Conservation (phyloP, 1,140 invertebrate species). For the Anagrus nilaparvatae region DNA sequence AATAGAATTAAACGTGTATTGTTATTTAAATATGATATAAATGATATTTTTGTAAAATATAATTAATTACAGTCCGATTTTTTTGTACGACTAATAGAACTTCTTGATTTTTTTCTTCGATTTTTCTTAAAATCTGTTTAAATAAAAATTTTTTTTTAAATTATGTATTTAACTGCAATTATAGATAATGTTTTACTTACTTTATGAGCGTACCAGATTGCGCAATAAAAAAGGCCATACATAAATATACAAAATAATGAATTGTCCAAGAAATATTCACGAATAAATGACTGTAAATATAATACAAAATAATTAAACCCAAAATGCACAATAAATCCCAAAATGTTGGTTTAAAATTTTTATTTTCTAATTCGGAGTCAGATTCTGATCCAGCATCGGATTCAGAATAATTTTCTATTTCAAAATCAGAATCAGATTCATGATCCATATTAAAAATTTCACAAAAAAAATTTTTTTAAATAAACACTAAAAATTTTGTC, state of each 20-base stretch:
- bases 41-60: not conserved
- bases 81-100: constrained; percentile 23
- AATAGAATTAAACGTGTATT: not conserved
- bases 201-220: constrained; percentile 33
- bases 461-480: too few relatives aligned
- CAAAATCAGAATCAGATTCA: too few relatives aligned
- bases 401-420: too few relatives aligned
- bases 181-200: constrained; percentile 21
- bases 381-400: too few relatives aligned
- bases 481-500: too few relatives aligned
- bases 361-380: too few relatives aligned
- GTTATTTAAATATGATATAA: not conserved
- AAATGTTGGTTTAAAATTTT: not conserved
- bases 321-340: not conserved
- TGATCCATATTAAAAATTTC: too few relatives aligned
- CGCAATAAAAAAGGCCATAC: constrained; percentile 31
- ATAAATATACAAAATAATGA: constrained; percentile 28
- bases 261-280: constrained; percentile 32
- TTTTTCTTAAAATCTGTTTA: constrained; percentile 27
- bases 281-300: constrained; percentile 29
- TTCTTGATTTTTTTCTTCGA: constrained; percentile 30
- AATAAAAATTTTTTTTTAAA: constrained; percentile 8
- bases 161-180: not conserved
- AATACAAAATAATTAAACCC: constrained; percentile 2
- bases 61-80: constrained; percentile 26